Conservation (phyloP, 1,140 invertebrate genomes). For the Cherax quadricarinatus region DNA sequence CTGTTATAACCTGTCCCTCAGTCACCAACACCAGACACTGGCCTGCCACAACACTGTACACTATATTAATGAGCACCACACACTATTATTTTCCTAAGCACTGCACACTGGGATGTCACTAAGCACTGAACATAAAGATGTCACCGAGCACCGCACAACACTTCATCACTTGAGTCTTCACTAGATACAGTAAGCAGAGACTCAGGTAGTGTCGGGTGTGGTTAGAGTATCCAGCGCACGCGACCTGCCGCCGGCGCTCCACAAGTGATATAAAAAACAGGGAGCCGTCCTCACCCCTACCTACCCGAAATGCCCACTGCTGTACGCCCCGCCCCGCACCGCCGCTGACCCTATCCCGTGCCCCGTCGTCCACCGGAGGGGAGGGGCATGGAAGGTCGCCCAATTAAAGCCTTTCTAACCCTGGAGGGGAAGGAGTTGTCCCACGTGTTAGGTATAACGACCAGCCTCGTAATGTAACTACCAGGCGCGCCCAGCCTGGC, state of each 20-base stretch:
- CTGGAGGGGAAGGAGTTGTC: constrained; percentile 3
- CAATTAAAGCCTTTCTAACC: constrained; percentile 59
- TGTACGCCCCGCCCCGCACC: constrained; percentile 44
- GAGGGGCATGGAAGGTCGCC: constrained; percentile 37
- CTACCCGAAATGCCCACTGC: background rate
- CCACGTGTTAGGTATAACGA: background rate
- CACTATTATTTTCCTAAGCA: too few species aligned
- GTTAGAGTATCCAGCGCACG: constrained; percentile 10
- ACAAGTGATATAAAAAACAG: constrained; percentile 63
- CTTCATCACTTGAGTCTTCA: background rate
- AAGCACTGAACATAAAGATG: too few species aligned
- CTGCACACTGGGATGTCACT: too few species aligned
- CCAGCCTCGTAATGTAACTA: background rate
- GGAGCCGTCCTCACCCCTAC: constrained; percentile 15
- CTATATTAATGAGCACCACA: too few species aligned
- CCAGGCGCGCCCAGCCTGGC: background rate
- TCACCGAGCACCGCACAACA: background rate
- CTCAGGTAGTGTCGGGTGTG: background rate
- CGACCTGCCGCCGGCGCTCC: constrained; percentile 23
- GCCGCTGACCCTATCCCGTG: constrained; percentile 54
- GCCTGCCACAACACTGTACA: too few species aligned
- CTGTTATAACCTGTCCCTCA: too few species aligned
- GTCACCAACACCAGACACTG: too few species aligned
- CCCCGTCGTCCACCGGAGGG: constrained; percentile 10
- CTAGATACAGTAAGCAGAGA: too few species aligned